phyloP scores from a whole-genome alignment of 2,797 vertebrate species.

The Pseudomugil gertrudae region DNA sequence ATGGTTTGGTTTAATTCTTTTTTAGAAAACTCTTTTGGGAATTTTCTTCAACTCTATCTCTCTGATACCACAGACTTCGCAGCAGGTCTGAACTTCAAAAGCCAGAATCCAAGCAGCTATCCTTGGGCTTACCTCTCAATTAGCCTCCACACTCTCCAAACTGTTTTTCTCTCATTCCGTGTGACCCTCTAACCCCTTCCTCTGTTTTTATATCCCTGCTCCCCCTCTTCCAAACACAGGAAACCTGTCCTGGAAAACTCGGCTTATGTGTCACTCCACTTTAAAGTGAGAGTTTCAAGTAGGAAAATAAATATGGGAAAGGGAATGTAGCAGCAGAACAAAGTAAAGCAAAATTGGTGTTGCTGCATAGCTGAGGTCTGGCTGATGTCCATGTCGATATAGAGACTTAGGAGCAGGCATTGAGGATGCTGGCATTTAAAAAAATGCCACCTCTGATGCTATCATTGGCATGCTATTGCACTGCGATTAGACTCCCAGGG shows the following conservation, averaged over 20 bases:
- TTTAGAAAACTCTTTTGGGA: slow-evolving; percentile 17
- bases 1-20: slow-evolving; percentile 14
- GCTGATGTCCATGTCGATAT: slow-evolving; percentile 74
- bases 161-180: slow-evolving; percentile 48
- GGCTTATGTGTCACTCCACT: slow-evolving; percentile 68
- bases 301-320: slow-evolving; percentile 72
- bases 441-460: slow-evolving; percentile 52
- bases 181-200: slow-evolving; percentile 58
- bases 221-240: slow-evolving; percentile 69
- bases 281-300: slow-evolving; percentile 73
- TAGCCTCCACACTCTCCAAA: slow-evolving; percentile 61
- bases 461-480: slow-evolving; percentile 50
- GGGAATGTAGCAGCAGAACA: slow-evolving; percentile 70
- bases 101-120: slow-evolving; percentile 36
- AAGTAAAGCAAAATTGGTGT: slow-evolving; percentile 65
- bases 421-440: slow-evolving; percentile 43
- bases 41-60: slow-evolving; percentile 11
- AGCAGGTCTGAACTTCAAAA: slow-evolving; percentile 34
- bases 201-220: slow-evolving; percentile 67
- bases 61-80: slow-evolving; percentile 3
- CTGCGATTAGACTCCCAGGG: slow-evolving; percentile 50
- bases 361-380: slow-evolving; percentile 58
- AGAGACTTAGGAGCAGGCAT: slow-evolving; percentile 38
- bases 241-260: slow-evolving; percentile 71
- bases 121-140: slow-evolving; percentile 54